A percentile compares a stretch with the other conserved stretches of the same genome.
phyloP scores from a whole-genome alignment of 1,140 invertebrate species.

The Uloborus diversus region DNA sequence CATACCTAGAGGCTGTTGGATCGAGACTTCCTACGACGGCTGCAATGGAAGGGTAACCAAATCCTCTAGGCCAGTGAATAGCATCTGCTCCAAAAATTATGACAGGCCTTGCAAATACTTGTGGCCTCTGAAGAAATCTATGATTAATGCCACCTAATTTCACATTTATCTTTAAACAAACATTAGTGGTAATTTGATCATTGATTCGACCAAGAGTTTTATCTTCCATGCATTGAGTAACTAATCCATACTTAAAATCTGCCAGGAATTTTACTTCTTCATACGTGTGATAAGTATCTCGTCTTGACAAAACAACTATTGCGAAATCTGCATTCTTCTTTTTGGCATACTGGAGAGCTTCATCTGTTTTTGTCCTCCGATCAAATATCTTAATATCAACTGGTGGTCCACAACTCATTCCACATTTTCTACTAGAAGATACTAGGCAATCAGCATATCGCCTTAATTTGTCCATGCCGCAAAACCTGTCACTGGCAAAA shows the following conservation, averaged over 20 bases:
- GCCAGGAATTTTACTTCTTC: slow-evolving; percentile 75
- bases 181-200: slow-evolving; percentile 73
- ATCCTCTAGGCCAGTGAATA: slow-evolving; percentile 79
- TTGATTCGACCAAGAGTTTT: slow-evolving; percentile 65
- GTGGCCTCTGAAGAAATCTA: slow-evolving; percentile 64
- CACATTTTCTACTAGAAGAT: neutral
- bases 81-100: slow-evolving; percentile 88
- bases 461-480: neutral
- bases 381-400: neutral
- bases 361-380: neutral
- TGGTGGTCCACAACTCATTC: slow-evolving; percentile 1
- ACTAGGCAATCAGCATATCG: slow-evolving; percentile 2
- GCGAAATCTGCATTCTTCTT: slow-evolving; percentile 15
- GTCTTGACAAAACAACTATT: slow-evolving; percentile 22
- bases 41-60: slow-evolving; percentile 80
- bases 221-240: slow-evolving; percentile 80
- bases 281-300: slow-evolving; percentile 23
- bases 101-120: slow-evolving; percentile 65
- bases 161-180: slow-evolving; percentile 85
- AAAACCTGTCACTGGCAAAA: neutral
- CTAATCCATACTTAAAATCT: slow-evolving; percentile 76
- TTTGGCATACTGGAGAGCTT: slow-evolving; percentile 2
- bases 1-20: slow-evolving; percentile 42
- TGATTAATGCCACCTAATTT: slow-evolving; percentile 88
- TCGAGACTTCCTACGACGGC: slow-evolving; percentile 69